Conservation (phyloP, 2,797 vertebrate species). For the Varecia variegata region DNA sequence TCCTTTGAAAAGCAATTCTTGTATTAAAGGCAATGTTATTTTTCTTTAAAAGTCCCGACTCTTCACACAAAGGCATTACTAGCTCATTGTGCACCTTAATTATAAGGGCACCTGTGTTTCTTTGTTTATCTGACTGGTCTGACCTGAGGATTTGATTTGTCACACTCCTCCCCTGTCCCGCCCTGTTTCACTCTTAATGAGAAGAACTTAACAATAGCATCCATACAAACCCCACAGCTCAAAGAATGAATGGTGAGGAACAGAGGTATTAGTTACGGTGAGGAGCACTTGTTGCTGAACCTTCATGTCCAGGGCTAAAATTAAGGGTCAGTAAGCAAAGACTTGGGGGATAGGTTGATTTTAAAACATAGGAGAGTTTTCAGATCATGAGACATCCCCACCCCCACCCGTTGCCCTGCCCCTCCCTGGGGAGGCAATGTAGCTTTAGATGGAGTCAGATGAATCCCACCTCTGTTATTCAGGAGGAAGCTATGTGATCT, state of each 20-base stretch:
- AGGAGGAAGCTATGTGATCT: not conserved
- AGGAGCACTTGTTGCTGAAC: slow-evolving; percentile 3
- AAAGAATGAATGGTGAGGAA: slow-evolving; percentile 51
- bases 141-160: slow-evolving; percentile 78
- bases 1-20: slow-evolving; percentile 74
- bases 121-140: slow-evolving; percentile 80
- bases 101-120: slow-evolving; percentile 77
- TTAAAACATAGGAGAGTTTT: slow-evolving; percentile 11
- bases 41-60: slow-evolving; percentile 69
- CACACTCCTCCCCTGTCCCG: slow-evolving; percentile 79
- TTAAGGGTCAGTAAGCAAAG: not conserved
- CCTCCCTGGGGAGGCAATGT: not conserved
- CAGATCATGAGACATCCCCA: not conserved
- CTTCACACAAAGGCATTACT: slow-evolving; percentile 67
- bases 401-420: not conserved
- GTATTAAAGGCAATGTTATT: slow-evolving; percentile 67
- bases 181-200: slow-evolving; percentile 77
- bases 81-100: slow-evolving; percentile 68
- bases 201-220: slow-evolving; percentile 66
- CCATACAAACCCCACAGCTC: slow-evolving; percentile 44
- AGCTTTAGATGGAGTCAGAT: not conserved
- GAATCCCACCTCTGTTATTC: slow-evolving; percentile 11
- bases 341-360: not conserved
- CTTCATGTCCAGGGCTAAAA: slow-evolving; percentile 34
- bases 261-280: slow-evolving; percentile 5